phyloP scores from a whole-genome alignment of 2,797 vertebrate genomes.

The Scyliorhinus canicula region DNA sequence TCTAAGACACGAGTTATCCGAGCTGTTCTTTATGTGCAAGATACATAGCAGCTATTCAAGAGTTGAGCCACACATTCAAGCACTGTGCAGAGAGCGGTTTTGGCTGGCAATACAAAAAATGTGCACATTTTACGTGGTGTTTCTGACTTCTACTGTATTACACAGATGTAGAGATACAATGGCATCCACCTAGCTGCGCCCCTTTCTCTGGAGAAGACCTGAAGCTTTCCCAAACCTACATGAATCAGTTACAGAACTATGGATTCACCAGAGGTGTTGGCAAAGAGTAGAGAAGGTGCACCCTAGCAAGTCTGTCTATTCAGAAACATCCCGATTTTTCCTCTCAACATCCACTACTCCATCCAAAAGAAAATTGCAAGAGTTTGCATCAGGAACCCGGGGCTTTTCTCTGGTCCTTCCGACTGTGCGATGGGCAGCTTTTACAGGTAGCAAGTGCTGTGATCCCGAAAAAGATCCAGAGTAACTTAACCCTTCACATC shows the following conservation, averaged over 20 bases:
- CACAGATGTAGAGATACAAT: neutral
- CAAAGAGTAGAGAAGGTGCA: neutral
- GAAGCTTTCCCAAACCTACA: neutral
- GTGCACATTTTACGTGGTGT: neutral
- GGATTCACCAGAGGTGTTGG: neutral
- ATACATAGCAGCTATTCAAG: neutral
- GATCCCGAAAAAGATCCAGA: no score
- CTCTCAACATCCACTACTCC: neutral
- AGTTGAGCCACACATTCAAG: neutral
- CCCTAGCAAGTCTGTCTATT: neutral
- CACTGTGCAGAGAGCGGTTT: neutral
- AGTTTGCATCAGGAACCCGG: neutral
- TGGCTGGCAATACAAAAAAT: neutral
- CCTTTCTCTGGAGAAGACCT: neutral
- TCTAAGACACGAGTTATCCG: neutral
- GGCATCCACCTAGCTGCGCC: neutral
- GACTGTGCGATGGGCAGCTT: neutral
- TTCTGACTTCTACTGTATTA: neutral
- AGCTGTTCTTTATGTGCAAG: neutral
- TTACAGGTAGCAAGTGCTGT: neutral
- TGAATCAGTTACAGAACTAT: neutral
- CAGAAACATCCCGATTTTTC: neutral
- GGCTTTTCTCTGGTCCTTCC: neutral
- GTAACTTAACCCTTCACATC: neutral
- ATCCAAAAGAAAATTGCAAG: no score